Evolutionary conservation across 1,140 invertebrate species (phyloP).

Genomic region (Latrodectus geometricus): DNA sequence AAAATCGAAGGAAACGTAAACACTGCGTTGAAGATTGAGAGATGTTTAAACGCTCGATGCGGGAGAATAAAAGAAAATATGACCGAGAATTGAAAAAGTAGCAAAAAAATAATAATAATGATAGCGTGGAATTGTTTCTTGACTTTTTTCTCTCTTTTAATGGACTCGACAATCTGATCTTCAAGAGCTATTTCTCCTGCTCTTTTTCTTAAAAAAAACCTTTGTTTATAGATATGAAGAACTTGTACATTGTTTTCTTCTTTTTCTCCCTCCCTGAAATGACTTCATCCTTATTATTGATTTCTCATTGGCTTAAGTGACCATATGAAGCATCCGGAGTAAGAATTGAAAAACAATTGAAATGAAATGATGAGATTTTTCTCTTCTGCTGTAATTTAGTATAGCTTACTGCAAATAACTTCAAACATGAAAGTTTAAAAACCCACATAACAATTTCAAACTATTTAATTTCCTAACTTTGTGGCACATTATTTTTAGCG

Average conservation of each 20-base stretch:
- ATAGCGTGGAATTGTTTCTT: conserved; percentile 8
- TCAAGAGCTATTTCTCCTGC: not conserved
- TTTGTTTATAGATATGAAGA: conserved; percentile 23
- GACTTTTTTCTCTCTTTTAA: conserved; percentile 34
- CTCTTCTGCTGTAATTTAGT: too few species aligned
- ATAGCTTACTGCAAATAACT: too few species aligned
- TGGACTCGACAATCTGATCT: conserved; percentile 45
- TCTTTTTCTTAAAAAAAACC: conserved; percentile 13
- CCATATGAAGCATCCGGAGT: too few species aligned
- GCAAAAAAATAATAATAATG: conserved; percentile 17
- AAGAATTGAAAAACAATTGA: too few species aligned
- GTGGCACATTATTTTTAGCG: too few species aligned
- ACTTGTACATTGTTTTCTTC: not conserved
- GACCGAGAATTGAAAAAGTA: conserved; percentile 26
- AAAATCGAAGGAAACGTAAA: conserved; percentile 57
- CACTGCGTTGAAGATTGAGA: conserved; percentile 52
- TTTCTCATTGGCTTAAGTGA: too few species aligned
- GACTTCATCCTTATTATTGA: too few species aligned
- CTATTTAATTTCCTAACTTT: too few species aligned
- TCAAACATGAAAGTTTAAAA: too few species aligned
- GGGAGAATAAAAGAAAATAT: conserved; percentile 28
- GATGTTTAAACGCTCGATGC: conserved; percentile 55
- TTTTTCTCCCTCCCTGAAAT: not conserved
- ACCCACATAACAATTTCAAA: too few species aligned
- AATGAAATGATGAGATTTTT: too few species aligned